Conservation (phyloP, 37 sponge, comb jelly and placozoan species). For the Aphrocallistes beatrix region DNA sequence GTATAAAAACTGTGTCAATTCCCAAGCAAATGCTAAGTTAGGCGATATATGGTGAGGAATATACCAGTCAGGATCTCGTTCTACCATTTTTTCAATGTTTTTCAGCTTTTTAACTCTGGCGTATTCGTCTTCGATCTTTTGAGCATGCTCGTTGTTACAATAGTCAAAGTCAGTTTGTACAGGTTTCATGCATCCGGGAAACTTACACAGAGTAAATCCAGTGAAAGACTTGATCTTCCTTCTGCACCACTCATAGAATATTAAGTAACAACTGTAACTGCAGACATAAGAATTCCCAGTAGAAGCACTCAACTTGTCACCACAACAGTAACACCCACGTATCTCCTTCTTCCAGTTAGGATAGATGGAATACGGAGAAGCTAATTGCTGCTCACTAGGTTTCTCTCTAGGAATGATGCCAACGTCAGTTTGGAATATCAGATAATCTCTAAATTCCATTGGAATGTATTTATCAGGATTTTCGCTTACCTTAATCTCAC, state of each 20-base stretch:
- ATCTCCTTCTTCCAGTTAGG: background rate
- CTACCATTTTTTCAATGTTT: too few relatives aligned
- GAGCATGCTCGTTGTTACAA: background rate
- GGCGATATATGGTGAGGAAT: too few relatives aligned
- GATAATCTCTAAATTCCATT: background rate
- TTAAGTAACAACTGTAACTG: background rate
- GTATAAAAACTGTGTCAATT: background rate
- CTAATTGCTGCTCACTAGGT: background rate
- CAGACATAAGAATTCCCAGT: background rate
- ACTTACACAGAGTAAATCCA: background rate
- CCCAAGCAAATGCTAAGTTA: background rate
- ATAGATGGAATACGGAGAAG: background rate
- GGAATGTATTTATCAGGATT: background rate
- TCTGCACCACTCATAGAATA: conserved; percentile 11
- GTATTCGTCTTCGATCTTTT: too few relatives aligned
- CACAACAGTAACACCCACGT: background rate
- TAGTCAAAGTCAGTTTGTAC: background rate
- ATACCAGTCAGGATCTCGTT: too few relatives aligned
- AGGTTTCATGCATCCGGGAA: background rate
- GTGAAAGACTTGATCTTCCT: background rate
- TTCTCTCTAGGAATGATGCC: background rate
- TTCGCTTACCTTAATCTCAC: background rate
- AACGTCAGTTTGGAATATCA: background rate
- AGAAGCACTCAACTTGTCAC: background rate
- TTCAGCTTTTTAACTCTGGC: too few relatives aligned